Conservation (phyloP, 2,888 invertebrate genomes). For the Campaea margaritaria region DNA sequence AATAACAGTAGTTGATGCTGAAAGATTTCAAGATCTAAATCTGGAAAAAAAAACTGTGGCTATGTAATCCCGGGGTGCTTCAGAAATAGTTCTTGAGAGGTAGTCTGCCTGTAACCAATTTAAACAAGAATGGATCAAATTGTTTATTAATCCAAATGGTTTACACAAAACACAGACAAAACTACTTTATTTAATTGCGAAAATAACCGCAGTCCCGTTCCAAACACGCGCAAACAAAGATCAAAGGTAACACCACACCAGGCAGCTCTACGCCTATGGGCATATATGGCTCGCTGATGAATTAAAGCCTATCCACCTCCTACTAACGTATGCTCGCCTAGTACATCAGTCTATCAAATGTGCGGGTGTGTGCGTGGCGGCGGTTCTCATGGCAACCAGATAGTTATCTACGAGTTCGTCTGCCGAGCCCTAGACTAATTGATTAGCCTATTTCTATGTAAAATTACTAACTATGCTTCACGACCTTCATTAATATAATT, state of each 20-base stretch:
- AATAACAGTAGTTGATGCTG: no score
- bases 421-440: slow-evolving; percentile 32
- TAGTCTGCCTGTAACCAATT: no score
- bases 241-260: slow-evolving; percentile 19
- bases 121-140: no score
- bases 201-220: no score
- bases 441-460: slow-evolving; percentile 33
- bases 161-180: no score
- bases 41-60: no score
- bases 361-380: slow-evolving; percentile 43
- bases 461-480: no score
- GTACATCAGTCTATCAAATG: slow-evolving; percentile 39
- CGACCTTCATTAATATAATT: slow-evolving; percentile 15
- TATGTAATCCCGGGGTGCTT: no score
- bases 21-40: no score
- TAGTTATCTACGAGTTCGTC: slow-evolving; percentile 38
- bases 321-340: slow-evolving; percentile 45
- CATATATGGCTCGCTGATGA: slow-evolving; percentile 33
- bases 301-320: slow-evolving; percentile 40
- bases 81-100: no score
- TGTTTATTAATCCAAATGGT: no score
- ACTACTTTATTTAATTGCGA: no score
- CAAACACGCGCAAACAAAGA: slow-evolving; percentile 9
- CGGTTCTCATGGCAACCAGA: slow-evolving; percentile 54
- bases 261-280: slow-evolving; percentile 5